Base-by-base conservation (phyloP, 2,113 vertebrate genomes). In the Genyomyrus donnyi region DNA sequence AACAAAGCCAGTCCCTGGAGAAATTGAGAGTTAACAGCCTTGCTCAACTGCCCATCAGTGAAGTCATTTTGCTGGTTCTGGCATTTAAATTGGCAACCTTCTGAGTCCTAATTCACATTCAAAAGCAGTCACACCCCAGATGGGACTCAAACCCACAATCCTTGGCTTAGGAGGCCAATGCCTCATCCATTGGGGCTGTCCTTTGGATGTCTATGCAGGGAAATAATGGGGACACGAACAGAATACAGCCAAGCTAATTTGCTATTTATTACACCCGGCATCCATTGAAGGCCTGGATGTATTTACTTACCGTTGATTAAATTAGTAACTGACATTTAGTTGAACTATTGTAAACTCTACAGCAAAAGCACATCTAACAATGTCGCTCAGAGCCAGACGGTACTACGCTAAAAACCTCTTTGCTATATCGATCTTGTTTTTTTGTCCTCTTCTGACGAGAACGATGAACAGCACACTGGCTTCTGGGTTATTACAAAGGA, bases 81-180 rank as follows among this genome's bases (percentile, higher is more conserved):
- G 4, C 5, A 3, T 62, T n/a, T 62, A n/a, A 62, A 62, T 1
- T 58, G 56, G 21, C 17, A 58, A 58, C 56, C 7, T 24, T n/a
- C 56, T 66, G n/a, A 66, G n/a, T 27, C 9, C 62, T 27, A 66
- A 31, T 27, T 8, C 10, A 66, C 24, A 62, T 24, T 50, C 8
- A n/a, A 85, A 49, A 85, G 19, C 15, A 10, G 17, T 17, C 8
- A 9, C 85, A 92, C 91, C 89, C 89, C 89, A 92, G 80, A 91
- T 85, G 90, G 87, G 88, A 91, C 74, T 91, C 52, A 89, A 93
- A 93, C 92, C 90, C 91, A 93, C 92, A 92, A 92, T 91, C 92
- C 90, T 91, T 93, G 93, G 92, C 91, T 93, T 93, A 93, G 92
- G 91, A 93, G 92, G 93, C 91, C 91, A 93, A 91, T 92, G 92